These are phyloP conservation scores for Procambarus virginalis DNA, from an alignment of 1,140 invertebrate genomes.

Conservation along the genomic window DNA sequence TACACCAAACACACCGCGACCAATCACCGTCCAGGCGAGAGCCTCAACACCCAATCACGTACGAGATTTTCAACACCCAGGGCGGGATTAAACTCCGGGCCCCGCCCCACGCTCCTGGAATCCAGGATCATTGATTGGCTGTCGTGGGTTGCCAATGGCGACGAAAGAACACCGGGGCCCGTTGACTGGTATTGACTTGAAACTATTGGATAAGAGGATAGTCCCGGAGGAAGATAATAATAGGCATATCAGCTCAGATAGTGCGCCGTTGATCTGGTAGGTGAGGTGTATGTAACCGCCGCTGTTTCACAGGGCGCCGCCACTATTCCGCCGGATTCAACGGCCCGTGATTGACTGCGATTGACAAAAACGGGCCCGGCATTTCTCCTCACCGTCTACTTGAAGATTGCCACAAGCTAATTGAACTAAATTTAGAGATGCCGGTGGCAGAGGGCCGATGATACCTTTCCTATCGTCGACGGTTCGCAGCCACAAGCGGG, in stretches of 20 bases:
- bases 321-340: background rate
- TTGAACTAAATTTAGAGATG: slow-evolving; percentile 24
- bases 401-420: slow-evolving; percentile 25
- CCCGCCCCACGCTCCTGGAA: slow-evolving; percentile 54
- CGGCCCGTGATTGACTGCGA: slow-evolving; percentile 17
- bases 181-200: slow-evolving; percentile 62
- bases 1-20: slow-evolving; percentile 35
- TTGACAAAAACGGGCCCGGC: slow-evolving; percentile 19
- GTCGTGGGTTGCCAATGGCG: slow-evolving; percentile 56
- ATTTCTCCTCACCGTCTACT: background rate
- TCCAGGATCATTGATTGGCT: slow-evolving; percentile 66
- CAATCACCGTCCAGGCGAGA: slow-evolving; percentile 11
- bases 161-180: slow-evolving; percentile 46
- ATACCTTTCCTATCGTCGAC: too few relatives aligned
- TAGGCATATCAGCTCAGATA: slow-evolving; percentile 63
- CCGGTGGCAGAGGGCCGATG: background rate
- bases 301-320: background rate
- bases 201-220: slow-evolving; percentile 67
- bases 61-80: slow-evolving; percentile 3
- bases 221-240: slow-evolving; percentile 60
- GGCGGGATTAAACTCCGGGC: slow-evolving; percentile 7
- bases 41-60: slow-evolving; percentile 12
- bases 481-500: background rate
- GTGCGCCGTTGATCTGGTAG: slow-evolving; percentile 49
- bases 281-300: slow-evolving; percentile 6